These are phyloP conservation scores for Ptychochromis oligacanthus DNA, from an alignment of 2,113 vertebrate species.

Conservation along the genomic window DNA sequence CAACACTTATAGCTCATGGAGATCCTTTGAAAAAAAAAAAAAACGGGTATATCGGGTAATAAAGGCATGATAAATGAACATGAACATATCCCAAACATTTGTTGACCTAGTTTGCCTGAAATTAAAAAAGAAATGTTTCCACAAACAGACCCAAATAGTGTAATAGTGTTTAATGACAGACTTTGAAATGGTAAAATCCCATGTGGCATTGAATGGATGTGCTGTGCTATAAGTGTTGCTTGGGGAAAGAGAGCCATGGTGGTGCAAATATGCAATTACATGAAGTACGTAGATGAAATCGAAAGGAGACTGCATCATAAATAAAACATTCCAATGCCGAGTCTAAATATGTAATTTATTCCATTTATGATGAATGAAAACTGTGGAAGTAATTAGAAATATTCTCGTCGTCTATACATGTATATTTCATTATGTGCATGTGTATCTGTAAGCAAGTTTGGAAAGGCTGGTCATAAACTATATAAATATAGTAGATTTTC, in stretches of 20 bases:
- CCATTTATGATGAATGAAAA: conserved; percentile 71
- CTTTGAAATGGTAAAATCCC: conserved; percentile 48
- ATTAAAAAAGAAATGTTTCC: conserved; percentile 44
- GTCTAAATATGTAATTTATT: conserved; percentile 70
- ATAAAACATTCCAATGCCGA: conserved; percentile 67
- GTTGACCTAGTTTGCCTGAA: conserved; percentile 34
- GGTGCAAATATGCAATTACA: conserved; percentile 70
- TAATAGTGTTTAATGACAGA: conserved; percentile 32
- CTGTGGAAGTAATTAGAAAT: conserved; percentile 67
- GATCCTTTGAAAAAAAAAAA: not conserved
- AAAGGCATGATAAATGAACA: not conserved
- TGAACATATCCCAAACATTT: not conserved
- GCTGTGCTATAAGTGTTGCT: conserved; percentile 58
- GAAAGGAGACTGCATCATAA: conserved; percentile 67
- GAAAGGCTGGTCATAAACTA: conserved; percentile 29
- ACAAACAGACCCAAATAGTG: conserved; percentile 33
- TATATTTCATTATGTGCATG: conserved; percentile 57
- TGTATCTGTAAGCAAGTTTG: conserved; percentile 56
- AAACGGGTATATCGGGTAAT: not conserved
- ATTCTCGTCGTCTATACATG: conserved; percentile 54
- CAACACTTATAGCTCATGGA: not conserved
- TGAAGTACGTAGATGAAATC: conserved; percentile 62
- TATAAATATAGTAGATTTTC: conserved; percentile 36
- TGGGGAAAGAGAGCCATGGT: conserved; percentile 48
- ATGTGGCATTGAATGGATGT: conserved; percentile 49